These are phyloP conservation scores for Hydrolagus colliei DNA, from an alignment of 2,797 vertebrate genomes.

Conservation along the genomic window DNA sequence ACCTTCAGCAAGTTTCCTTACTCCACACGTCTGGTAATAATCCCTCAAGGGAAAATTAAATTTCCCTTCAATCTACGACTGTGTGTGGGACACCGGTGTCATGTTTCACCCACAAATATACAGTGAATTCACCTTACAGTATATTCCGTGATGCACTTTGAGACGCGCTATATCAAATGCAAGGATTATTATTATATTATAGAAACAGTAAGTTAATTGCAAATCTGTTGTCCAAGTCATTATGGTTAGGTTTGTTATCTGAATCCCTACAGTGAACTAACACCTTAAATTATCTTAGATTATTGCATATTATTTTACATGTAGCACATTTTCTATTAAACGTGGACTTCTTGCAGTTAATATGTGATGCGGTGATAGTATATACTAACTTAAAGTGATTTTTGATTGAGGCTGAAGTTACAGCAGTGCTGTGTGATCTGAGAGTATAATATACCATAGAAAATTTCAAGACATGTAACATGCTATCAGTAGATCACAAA, in stretches of 20 bases:
- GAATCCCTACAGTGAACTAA: not conserved
- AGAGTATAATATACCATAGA: not conserved
- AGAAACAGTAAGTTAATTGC: not conserved
- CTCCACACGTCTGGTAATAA: too few relatives aligned
- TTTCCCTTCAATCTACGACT: too few relatives aligned
- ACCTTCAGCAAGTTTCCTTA: too few relatives aligned
- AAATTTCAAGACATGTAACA: not conserved
- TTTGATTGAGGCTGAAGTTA: not conserved
- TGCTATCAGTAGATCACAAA: not conserved
- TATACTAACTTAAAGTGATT: not conserved
- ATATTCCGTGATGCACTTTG: too few relatives aligned
- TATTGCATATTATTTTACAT: not conserved
- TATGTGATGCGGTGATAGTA: not conserved
- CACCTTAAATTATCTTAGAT: not conserved
- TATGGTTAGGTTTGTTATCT: not conserved
- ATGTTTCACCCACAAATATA: too few relatives aligned
- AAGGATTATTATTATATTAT: too few relatives aligned
- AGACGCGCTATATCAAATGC: too few relatives aligned
- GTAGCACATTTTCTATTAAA: not conserved
- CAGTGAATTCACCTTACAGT: too few relatives aligned
- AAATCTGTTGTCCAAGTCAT: not conserved
- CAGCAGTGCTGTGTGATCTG: not conserved
- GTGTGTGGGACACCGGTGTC: too few relatives aligned
- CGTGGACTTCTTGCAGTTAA: not conserved
- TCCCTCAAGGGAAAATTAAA: too few relatives aligned